Base-by-base conservation (phyloP, 2,113 vertebrate species). In the Tauraco erythrolophus region DNA sequence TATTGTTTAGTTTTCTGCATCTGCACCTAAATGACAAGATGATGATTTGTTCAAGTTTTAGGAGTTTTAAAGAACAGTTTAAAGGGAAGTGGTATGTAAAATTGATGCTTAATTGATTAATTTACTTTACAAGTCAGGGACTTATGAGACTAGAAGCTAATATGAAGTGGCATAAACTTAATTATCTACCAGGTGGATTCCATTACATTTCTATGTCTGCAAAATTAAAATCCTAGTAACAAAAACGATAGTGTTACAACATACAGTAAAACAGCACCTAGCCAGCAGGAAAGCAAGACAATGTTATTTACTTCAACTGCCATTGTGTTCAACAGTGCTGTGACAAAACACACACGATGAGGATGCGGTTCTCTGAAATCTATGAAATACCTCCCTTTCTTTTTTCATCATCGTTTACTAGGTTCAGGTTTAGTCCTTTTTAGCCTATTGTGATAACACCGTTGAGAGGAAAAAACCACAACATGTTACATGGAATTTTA, bases 41-140 rank as follows among this genome's bases (percentile, higher is more conserved):
- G 57, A 94, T 68, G 46, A 92, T 95, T 96, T 95, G 69, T 97
- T 96, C 94, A 96, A 86, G 80, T 4, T 6, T 54, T 46, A 76
- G 61, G 61, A 54, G 17, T 81, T 88, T 94, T 68, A 94, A 95
- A 95, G 81, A 95, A 84, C 50, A 66, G 33, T 57, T 89, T 96
- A 83, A 93, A 96, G 68, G 31, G 60, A 94, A 97, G 75, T 37
- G 13, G 64, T 84, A 94, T 45, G 75, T 93, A 88, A 96, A 92
- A 95, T 88, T n/a, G 5, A 94, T 94, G 72, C 78, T 92, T 92
- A 84, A 97, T 94, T 96, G 88, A 97, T 92, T 90, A 43, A 89
- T 97, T 97, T 95, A 74, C 64, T 92, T 93, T 71, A 22, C 9
- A 39, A 90, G 11, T 86, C 92, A 92, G 19, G 41, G 48, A 79